Evolutionary conservation across 2,797 vertebrate genomes (phyloP), one percentile per base, ranked within the genome.

Genomic region (Pagetopsis macropterus): DNA sequence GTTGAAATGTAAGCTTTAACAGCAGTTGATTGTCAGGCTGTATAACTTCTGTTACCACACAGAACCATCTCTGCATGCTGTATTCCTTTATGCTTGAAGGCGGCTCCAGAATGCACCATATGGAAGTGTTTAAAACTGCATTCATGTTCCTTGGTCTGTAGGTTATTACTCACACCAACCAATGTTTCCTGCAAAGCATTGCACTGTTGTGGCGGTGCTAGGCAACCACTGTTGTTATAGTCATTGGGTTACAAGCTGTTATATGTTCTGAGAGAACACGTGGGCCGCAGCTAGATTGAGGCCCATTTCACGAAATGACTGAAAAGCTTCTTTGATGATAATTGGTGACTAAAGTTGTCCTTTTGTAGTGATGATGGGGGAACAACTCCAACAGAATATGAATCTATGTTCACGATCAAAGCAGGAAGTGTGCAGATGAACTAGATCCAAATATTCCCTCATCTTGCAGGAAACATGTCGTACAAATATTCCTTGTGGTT

Each of bases 141-240:
- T 85, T 57, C 76, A 65, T 86, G 87, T 86, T 76, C 72, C 80
- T 70, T 72, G 75, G 70, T 74, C 70, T 84, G 67, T 65, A 63
- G 76, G 61, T 72, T 84, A 84, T 89, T 83, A 87, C 81, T 80
- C 82, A 73, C 78, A 69, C 70, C 27, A 37, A 43, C 43, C 69
- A 65, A 71, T 57, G 70, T 79, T 84, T 87, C 78, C 89, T 83
- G 78, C 72, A 70, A 60, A 65, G 67, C 59, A 8, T 15, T 63
- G 71, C 44, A 13, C 31, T 91, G 87, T 93, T 91, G 45, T 90
- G 86, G 11, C 15, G 62, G 0, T 76, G 86, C 89, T 89, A 84
- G 81, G 88, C 78, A 89, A 91, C 88, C 65, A 4, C 70, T 45
- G 56, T 12, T 66, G 54, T 55, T 70, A 68, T 49, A 63, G 66